Evolutionary conservation across 1,140 invertebrate genomes (phyloP), one percentile per base, ranked within the genome.

Genomic region (Antheraea pernyi): DNA sequence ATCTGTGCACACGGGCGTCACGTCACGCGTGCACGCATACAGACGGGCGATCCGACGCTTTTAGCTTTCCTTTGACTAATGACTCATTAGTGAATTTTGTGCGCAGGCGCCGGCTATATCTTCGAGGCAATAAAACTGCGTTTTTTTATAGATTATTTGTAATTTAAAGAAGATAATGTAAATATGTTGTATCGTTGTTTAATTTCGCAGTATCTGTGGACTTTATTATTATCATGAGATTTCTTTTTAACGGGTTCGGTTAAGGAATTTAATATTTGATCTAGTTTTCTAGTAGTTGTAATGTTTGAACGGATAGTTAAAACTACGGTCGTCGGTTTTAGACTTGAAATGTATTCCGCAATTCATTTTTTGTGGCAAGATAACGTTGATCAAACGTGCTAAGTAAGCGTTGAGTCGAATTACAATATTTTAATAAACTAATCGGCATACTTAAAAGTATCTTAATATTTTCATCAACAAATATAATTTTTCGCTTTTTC

Each of bases 11-110:
- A 59, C 64, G 37, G 58, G 63, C 71, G 65, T 72, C 62, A 18
- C 70, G 79, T 75, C 73, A 81, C 73, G 79, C 79, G 79, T 76
- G 74, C 73, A 67, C 70, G 59, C 71, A n/a, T 30, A 61, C 46
- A 53, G 46, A 53, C 46, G 46, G 30, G 19, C 60, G 60, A 61
- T 30, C 60, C 60, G 60, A 70, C 46, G 46, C 68, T 70, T 69
- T 71, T 68, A 71, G 69, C 72, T 79, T 77, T 76, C 71, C 71
- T 76, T 53, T 46, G 62, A 68, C 66, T 76, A 73, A 76, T 76
- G 71, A 73, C 59, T 73, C 68, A 76, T 76, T 76, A 76, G 70
- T 71, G 42, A 67, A 67, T 61, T 53, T 53, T 53, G 46, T 53
- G 46, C 46, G 46, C 46, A 53, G 46, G 46, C 46, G 46, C 46